Percentiles rank a stretch among this genome's conserved stretches.
phyloP scores from a whole-genome alignment of 2,113 vertebrate genomes.

The Sebastes schlegelii region DNA sequence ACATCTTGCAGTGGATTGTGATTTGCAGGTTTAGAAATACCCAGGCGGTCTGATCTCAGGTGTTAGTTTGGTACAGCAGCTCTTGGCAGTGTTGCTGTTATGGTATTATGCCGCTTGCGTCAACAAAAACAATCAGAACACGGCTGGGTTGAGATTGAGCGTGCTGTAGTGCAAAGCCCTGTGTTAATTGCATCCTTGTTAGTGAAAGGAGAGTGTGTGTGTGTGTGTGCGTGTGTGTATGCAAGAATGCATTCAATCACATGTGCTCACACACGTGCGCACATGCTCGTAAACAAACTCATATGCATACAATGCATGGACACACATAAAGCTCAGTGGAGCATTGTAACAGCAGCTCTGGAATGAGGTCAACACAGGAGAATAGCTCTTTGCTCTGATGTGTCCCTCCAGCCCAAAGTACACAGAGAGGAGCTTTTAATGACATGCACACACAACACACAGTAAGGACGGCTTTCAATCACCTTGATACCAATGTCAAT shows the following conservation, averaged over 20 bases:
- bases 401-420: conserved; percentile 60
- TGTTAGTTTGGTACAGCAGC: conserved; percentile 39
- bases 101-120: conserved; percentile 17
- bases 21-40: conserved; percentile 23
- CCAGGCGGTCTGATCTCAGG: conserved; percentile 29
- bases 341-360: conserved; percentile 63
- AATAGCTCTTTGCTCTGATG: conserved; percentile 60
- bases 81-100: conserved; percentile 24
- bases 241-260: conserved; percentile 30
- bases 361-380: conserved; percentile 73
- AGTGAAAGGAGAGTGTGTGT: conserved; percentile 13
- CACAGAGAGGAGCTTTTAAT: conserved; percentile 51
- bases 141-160: conserved; percentile 28
- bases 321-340: conserved; percentile 56
- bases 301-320: conserved; percentile 21
- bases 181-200: conserved; percentile 45
- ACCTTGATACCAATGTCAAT: background rate
- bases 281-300: conserved; percentile 33
- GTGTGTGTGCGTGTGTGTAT: conserved; percentile 8
- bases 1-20: background rate
- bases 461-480: conserved; percentile 31
- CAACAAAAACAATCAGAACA: conserved; percentile 23
- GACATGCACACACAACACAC: conserved; percentile 37
- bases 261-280: conserved; percentile 31
- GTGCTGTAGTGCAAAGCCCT: conserved; percentile 4